Conservation (phyloP, 2,888 invertebrate genomes). For the Pachydiplax longipennis region DNA sequence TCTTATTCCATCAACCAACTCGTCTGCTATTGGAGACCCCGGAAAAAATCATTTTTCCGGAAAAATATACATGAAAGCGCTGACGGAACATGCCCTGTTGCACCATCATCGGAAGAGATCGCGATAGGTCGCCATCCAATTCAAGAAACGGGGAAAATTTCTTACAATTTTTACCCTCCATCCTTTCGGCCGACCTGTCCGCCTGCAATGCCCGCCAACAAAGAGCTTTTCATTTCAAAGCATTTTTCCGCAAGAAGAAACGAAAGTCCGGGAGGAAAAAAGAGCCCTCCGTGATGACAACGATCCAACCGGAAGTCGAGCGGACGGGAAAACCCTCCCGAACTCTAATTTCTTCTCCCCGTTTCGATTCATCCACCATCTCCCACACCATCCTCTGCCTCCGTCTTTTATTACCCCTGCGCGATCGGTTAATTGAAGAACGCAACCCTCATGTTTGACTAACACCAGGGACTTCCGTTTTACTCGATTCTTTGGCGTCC, state of each 20-base stretch:
- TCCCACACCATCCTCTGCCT: neutral
- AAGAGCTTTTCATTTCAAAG: conserved; percentile 5
- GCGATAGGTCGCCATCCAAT: neutral
- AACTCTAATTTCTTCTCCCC: neutral
- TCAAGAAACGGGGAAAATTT: neutral
- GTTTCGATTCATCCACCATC: neutral
- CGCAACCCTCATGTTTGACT: conserved; percentile 36
- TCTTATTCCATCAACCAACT: too few species aligned
- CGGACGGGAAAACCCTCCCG: neutral
- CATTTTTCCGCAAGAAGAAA: conserved; percentile 5
- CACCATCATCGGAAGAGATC: neutral
- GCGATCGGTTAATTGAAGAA: conserved; percentile 33
- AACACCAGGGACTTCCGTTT: conserved; percentile 5
- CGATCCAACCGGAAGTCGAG: conserved; percentile 8
- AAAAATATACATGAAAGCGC: too few species aligned
- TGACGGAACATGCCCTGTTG: neutral
- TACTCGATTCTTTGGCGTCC: neutral
- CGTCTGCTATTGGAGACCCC: too few species aligned
- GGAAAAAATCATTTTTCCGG: too few species aligned
- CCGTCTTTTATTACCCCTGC: neutral
- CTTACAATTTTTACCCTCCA: neutral
- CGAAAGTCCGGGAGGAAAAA: neutral
- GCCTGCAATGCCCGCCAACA: neutral
- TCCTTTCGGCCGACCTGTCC: neutral
- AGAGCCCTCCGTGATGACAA: neutral